Conservation (phyloP, 2,888 invertebrate genomes). For the Smittia sp. region DNA sequence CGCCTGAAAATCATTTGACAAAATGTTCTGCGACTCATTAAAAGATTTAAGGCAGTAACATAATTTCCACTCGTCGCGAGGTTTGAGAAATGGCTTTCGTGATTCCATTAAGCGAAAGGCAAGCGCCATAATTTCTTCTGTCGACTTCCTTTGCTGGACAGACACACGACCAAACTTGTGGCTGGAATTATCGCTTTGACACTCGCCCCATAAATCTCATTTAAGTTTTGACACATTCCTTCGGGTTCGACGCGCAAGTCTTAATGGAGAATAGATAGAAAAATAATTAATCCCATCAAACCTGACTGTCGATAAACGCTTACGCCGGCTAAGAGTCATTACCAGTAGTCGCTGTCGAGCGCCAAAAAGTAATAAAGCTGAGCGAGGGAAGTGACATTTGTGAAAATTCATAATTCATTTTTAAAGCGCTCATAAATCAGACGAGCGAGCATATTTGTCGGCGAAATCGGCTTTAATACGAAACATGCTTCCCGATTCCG, state of each 20-base stretch:
- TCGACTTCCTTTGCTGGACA: too few species aligned
- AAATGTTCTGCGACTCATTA: too few species aligned
- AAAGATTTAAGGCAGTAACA: too few species aligned
- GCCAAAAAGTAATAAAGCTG: neutral
- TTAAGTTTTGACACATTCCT: conserved; percentile 16
- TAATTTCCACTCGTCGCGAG: too few species aligned
- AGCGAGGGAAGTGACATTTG: neutral
- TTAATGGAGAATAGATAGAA: neutral
- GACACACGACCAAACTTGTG: neutral
- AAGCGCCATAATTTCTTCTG: too few species aligned
- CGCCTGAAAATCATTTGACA: too few species aligned
- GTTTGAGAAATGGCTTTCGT: too few species aligned
- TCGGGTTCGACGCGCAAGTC: neutral
- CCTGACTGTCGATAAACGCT: neutral
- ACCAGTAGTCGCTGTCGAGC: neutral
- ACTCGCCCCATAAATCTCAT: conserved; percentile 5
- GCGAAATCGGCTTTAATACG: conserved; percentile 6
- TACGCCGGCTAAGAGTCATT: neutral
- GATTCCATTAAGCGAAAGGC: too few species aligned
- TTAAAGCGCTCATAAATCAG: conserved; percentile 30
- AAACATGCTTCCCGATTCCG: neutral
- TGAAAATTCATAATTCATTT: conserved; percentile 22
- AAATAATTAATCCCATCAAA: conserved; percentile 11
- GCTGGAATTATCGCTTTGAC: neutral
- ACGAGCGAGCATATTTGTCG: conserved; percentile 24